phyloP scores from a whole-genome alignment of 2,888 invertebrate species.

The Erebia palarica region DNA sequence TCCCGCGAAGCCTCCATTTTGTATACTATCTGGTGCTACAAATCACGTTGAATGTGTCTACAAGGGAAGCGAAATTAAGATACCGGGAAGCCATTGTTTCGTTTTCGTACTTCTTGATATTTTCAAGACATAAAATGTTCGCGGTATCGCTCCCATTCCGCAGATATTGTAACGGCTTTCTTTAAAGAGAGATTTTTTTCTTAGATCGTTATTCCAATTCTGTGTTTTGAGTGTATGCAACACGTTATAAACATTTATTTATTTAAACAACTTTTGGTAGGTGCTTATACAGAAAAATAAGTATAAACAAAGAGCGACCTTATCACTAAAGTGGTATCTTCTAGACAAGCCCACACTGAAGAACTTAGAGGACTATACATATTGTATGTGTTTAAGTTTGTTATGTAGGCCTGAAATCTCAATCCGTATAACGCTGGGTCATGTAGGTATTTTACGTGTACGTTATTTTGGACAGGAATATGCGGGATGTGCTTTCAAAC shows the following conservation, averaged over 20 bases:
- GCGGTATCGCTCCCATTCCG: not conserved
- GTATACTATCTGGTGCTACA: slow-evolving; percentile 80
- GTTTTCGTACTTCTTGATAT: slow-evolving; percentile 80
- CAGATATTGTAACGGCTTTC: slow-evolving; percentile 1
- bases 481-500: too few species aligned
- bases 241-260: not conserved
- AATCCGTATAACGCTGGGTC: too few species aligned
- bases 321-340: too few species aligned
- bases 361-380: too few species aligned
- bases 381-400: too few species aligned
- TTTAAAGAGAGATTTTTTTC: not conserved
- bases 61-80: slow-evolving; percentile 81
- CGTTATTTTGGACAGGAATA: too few species aligned
- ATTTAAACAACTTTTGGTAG: too few species aligned
- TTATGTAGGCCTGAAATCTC: too few species aligned
- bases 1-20: slow-evolving; percentile 65
- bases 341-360: too few species aligned
- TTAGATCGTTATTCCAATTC: not conserved
- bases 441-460: too few species aligned
- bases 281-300: not conserved
- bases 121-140: slow-evolving; percentile 47
- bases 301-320: too few species aligned
- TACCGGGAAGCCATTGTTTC: slow-evolving; percentile 78
- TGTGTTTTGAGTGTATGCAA: not conserved
- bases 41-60: slow-evolving; percentile 79